Percentiles rank a stretch among this genome's conserved stretches.
Evolutionary conservation across 1,140 invertebrate genomes (phyloP).

Genomic region (Cherax quadricarinatus): DNA sequence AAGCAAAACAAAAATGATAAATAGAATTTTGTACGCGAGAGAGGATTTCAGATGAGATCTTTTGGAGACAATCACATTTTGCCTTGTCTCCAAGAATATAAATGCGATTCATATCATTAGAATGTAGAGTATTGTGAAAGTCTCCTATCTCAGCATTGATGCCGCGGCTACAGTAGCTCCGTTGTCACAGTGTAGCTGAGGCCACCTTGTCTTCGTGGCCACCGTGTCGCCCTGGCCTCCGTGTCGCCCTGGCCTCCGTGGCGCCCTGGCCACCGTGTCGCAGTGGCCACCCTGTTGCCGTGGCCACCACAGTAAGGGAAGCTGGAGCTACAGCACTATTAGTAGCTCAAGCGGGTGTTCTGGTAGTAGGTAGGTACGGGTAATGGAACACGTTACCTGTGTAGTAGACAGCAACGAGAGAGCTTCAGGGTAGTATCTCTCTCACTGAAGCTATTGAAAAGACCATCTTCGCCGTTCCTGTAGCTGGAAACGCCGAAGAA

Average conservation of each 20-base stretch:
- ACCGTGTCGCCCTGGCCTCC: too few species aligned
- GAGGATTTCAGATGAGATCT: background rate
- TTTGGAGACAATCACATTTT: background rate
- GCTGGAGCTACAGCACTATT: background rate
- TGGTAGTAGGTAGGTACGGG: background rate
- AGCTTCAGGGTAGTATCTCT: background rate
- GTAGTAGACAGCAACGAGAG: background rate
- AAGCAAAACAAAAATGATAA: too few species aligned
- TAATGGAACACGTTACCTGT: background rate
- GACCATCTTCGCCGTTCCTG: background rate
- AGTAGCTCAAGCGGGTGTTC: background rate
- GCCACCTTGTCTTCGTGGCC: too few species aligned
- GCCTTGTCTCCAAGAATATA: background rate
- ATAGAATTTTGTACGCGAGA: too few species aligned
- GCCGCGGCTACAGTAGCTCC: background rate
- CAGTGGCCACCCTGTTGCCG: too few species aligned
- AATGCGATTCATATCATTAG: conserved; percentile 1
- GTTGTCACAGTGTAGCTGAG: too few species aligned
- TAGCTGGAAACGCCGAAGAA: background rate
- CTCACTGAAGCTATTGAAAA: background rate
- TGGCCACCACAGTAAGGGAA: background rate
- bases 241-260: too few species aligned
- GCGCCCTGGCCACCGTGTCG: too few species aligned
- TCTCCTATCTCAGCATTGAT: background rate
- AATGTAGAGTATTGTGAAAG: background rate